These are phyloP conservation scores for Onychomys torridus DNA, from an alignment of 2,797 vertebrate genomes.

Conservation along the genomic window DNA sequence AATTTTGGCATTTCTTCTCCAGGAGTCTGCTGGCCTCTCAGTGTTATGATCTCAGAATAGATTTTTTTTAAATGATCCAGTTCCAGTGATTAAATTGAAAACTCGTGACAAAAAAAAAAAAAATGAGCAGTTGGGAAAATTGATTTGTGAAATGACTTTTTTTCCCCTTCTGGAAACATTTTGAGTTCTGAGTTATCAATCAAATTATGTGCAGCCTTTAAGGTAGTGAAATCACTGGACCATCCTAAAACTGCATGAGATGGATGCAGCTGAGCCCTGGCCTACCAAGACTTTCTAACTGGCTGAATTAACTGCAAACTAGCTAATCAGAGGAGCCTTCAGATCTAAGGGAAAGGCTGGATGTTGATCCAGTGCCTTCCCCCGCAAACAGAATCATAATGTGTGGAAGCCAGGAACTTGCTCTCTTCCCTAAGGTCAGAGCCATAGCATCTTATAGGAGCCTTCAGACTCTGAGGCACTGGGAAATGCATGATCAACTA, in stretches of 20 bases:
- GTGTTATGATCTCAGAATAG: slow-evolving; percentile 51
- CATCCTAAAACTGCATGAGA: slow-evolving; percentile 58
- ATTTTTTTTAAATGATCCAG: slow-evolving; percentile 42
- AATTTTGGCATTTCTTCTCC: slow-evolving; percentile 50
- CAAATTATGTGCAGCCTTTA: slow-evolving; percentile 69
- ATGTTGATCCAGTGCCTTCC: background rate
- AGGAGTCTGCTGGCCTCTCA: background rate
- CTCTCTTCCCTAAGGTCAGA: slow-evolving; percentile 18
- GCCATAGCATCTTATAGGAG: background rate
- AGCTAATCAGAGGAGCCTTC: background rate
- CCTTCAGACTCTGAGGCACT: slow-evolving; percentile 22
- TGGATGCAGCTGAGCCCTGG: background rate
- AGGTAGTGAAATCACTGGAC: slow-evolving; percentile 53
- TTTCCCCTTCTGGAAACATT: slow-evolving; percentile 69
- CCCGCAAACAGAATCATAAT: background rate
- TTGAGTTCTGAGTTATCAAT: slow-evolving; percentile 69
- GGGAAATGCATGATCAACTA: background rate
- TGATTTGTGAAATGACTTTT: slow-evolving; percentile 72
- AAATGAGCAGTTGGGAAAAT: slow-evolving; percentile 66
- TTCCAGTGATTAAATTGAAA: slow-evolving; percentile 65
- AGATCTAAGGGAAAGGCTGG: background rate
- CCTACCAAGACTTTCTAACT: slow-evolving; percentile 46
- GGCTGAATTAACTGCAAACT: slow-evolving; percentile 18
- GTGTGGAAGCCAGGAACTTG: background rate
- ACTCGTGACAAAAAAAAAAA: slow-evolving; percentile 58